Evolutionary conservation across 2,797 vertebrate genomes (phyloP), one percentile per base, ranked within the genome.

Genomic region (Alosa sapidissima): DNA sequence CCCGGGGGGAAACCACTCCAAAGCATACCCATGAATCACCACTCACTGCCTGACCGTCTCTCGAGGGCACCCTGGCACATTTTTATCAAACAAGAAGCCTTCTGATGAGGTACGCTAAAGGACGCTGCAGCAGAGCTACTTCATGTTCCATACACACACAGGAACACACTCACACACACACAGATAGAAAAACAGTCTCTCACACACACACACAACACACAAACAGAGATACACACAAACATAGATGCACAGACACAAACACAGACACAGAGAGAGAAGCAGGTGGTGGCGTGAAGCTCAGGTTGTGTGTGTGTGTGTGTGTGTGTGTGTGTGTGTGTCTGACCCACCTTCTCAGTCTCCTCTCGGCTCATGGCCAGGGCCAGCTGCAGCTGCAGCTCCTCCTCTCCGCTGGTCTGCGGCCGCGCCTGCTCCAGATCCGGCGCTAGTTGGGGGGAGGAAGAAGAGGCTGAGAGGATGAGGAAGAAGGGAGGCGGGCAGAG

Each of bases 281-380:
- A 72, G 72, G 72, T 45, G 36, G 36, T 45, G 68, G 45, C 14
- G 65, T 41, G 21, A 19, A 16, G 33, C 14, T 72, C 68, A 78
- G 41, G 72, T n/a, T 72, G n/a, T 24, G 1, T 65, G 62, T 58
- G 47, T 78, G 52, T 5, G 54, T 84, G 81, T 60, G 81, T 55
- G 36, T 52, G 58, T 19, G 36, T 78, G 36, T 49, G 6, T 65
- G 48, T 86, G 75, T 78, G 60, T n/a, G n/a, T 65, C 81, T 81
- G 88, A 87, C 85, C 91, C 95, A 99, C 97, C 98, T 99, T 99
- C 93, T 98, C 97, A 1, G 95, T 97, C 90, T 98, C 98, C 91
- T 99, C 98, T 8, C 97, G 96, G 93, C 98, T 99, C 97, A 99
- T 98, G 86, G 98, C 98, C 93, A 99, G 86, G 0, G 97, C 98